These are phyloP conservation scores for Drosophila ezoana DNA, from an alignment of 2,888 invertebrate species.

Conservation along the genomic window DNA sequence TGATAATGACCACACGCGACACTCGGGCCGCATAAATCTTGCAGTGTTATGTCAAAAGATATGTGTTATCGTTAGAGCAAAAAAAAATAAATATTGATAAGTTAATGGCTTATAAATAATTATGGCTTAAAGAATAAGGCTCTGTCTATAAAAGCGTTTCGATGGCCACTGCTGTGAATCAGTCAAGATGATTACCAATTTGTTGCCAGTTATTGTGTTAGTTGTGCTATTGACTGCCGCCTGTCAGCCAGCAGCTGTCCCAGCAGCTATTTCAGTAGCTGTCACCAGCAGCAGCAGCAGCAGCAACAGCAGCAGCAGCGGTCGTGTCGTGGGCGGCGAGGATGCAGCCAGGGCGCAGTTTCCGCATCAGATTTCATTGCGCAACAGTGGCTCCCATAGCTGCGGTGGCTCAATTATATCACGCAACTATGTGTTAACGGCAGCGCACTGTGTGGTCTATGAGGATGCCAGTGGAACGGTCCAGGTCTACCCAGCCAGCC, in stretches of 20 bases:
- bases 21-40: slow-evolving; percentile 3
- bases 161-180: neutral
- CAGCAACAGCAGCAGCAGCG: neutral
- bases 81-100: neutral
- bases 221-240: slow-evolving; percentile 13
- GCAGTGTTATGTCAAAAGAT: neutral
- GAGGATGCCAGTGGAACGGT: neutral
- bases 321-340: slow-evolving; percentile 62
- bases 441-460: slow-evolving; percentile 58
- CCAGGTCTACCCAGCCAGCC: slow-evolving; percentile 4
- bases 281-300: neutral
- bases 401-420: slow-evolving; percentile 66
- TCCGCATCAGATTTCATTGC: slow-evolving; percentile 63
- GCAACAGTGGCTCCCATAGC: slow-evolving; percentile 43
- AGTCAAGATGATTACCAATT: slow-evolving; percentile 17
- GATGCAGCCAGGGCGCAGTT: slow-evolving; percentile 55
- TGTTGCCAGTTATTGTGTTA: neutral
- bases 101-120: slow-evolving; percentile 11
- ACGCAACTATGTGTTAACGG: slow-evolving; percentile 54
- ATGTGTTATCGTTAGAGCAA: slow-evolving; percentile 1
- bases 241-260: slow-evolving; percentile 1
- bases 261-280: neutral
- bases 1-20: neutral
- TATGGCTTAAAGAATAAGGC: neutral
- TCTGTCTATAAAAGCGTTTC: slow-evolving; percentile 3